Conservation (phyloP, 2,888 invertebrate species). For the Melanostoma scalare region DNA sequence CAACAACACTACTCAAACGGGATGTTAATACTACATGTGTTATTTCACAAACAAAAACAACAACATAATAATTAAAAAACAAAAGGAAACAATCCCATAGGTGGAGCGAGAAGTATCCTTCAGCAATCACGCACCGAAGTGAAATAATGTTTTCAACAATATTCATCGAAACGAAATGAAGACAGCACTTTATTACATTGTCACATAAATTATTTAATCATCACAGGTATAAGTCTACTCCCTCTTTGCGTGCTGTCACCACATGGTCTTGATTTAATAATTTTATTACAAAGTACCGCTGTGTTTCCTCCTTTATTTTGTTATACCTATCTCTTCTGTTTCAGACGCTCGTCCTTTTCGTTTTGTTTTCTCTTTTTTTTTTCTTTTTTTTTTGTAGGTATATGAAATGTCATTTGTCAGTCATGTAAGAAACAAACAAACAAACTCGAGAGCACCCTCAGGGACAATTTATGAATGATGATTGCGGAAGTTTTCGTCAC, state of each 20-base stretch:
- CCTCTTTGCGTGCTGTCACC: slow-evolving; percentile 14
- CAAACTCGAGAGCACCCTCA: slow-evolving; percentile 53
- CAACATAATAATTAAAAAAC: no score
- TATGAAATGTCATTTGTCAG: slow-evolving; percentile 65
- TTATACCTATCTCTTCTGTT: neutral
- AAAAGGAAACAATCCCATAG: no score
- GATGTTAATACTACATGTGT: no score
- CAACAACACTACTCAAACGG: no score
- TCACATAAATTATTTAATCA: slow-evolving; percentile 58
- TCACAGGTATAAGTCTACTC: neutral
- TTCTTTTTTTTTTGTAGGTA: slow-evolving; percentile 9
- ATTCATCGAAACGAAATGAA: slow-evolving; percentile 38
- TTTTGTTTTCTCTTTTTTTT: slow-evolving; percentile 47
- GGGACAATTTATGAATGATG: slow-evolving; percentile 64
- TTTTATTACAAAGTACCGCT: slow-evolving; percentile 49
- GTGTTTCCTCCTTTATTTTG: neutral
- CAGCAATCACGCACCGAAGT: no score
- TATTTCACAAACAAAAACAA: no score
- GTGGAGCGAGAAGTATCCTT: no score
- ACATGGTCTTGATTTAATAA: slow-evolving; percentile 51
- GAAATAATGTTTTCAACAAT: slow-evolving; percentile 21
- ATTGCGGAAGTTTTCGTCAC: slow-evolving; percentile 57
- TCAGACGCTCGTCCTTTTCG: slow-evolving; percentile 9
- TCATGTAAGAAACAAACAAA: slow-evolving; percentile 60
- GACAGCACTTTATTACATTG: slow-evolving; percentile 23